Evolutionary conservation across 2,113 vertebrate genomes (phyloP), one percentile per base, ranked within the genome.

Genomic region (Coracopsis vasa): DNA sequence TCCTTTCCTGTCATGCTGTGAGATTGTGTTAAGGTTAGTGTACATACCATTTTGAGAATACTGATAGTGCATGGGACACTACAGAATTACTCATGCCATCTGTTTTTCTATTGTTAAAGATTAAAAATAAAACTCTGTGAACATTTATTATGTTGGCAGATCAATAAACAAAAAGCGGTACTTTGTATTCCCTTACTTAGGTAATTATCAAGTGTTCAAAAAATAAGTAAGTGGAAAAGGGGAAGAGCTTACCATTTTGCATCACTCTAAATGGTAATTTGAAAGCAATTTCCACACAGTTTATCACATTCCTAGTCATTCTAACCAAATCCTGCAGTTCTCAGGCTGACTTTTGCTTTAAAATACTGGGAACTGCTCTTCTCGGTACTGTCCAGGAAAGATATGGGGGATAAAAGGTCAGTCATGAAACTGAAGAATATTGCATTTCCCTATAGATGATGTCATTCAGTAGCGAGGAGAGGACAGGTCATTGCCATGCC

Each of bases 31-130:
- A 69, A 86, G 44, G 13, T 58, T 65, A 65, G 21, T 28, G n/a
- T 37, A 51, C 72, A 51, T 7, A 37, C 16, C 14, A 47, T 83
- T 91, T 81, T 65, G 69, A 69, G 44, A 94, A 72, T 61, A 85
- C 35, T 80, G 56, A 24, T 42, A 35, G 45, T n/a, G 41, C 54
- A 44, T 41, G 79, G 78, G 64, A 89, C 20, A 35, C 16, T 25
- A 69, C 39, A 81, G 47, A 86, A 89, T 86, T 47, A 85, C 28
- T 89, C 90, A 74, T 3, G 3, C 69, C 94, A 96, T 96, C 92
- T 97, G 91, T 17, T 94, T 94, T 96, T 71, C 85, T 89, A 88
- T 88, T 94, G 86, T 97, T 83, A 75, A 50, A 80, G 75, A 92
- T 78, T 70, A 66, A 94, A 96, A 96, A 75, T 65, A 90, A 88